Evolutionary conservation across 2,888 invertebrate species (phyloP).

Genomic region (Taenaris catops): DNA sequence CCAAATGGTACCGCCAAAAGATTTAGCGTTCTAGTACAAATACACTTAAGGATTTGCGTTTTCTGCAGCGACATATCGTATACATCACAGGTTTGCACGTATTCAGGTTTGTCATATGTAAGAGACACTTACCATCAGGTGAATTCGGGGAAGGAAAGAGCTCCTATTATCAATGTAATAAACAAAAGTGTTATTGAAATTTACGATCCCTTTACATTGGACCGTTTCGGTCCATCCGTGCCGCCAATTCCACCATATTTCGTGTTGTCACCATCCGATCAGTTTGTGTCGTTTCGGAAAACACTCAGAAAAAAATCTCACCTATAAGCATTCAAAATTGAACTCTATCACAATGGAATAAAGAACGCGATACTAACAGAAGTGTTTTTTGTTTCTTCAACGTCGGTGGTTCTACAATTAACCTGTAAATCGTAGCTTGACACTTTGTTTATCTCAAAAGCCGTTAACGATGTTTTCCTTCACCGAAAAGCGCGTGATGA

Average conservation of each 20-base stretch:
- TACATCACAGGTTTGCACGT: no score
- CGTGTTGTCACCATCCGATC: conserved; percentile 23
- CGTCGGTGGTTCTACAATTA: conserved; percentile 54
- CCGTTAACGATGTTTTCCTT: no score
- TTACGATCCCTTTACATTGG: conserved; percentile 18
- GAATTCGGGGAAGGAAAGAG: no score
- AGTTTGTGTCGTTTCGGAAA: conserved; percentile 18
- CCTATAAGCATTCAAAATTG: conserved; percentile 10
- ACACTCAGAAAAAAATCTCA: neutral
- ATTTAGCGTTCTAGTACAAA: no score
- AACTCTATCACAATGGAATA: conserved; percentile 24
- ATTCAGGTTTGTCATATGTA: no score
- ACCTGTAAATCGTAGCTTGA: conserved; percentile 58
- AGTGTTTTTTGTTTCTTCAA: conserved; percentile 21
- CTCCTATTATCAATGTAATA: no score
- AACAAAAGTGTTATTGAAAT: no score
- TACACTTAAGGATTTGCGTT: no score
- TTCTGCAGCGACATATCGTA: no score
- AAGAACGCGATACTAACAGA: conserved; percentile 11
- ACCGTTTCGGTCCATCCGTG: conserved; percentile 12
- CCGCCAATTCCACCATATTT: conserved; percentile 14
- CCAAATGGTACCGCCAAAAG: no score
- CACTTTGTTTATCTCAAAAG: conserved; percentile 43
- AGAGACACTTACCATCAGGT: no score
- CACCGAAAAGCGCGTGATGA: no score